Percentiles rank a stretch among this genome's conserved stretches.
Evolutionary conservation across 2,797 vertebrate genomes (phyloP).

Genomic region (Lepilemur ruficaudatus): DNA sequence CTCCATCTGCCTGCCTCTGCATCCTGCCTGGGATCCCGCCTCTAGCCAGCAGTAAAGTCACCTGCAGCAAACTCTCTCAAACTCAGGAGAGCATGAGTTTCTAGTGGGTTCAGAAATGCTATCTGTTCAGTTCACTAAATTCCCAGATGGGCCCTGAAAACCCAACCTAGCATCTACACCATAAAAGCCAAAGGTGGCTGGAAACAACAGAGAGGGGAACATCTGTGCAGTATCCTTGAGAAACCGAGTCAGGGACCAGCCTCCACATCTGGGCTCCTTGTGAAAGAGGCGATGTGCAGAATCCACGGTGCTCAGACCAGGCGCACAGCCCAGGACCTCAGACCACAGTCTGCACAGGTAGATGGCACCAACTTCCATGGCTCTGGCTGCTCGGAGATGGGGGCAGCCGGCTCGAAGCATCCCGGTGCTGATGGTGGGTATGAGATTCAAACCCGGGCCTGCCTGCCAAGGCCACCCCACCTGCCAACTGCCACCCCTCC

Average conservation of each 20-base stretch:
- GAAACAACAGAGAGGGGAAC: too few species aligned
- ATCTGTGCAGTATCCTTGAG: not conserved
- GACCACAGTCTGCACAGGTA: fast-evolving
- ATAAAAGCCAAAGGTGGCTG: not conserved
- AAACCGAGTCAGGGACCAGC: not conserved
- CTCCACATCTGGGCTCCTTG: not conserved
- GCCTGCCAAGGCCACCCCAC: fast-evolving
- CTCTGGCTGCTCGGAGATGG: not conserved
- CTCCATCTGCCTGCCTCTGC: not conserved
- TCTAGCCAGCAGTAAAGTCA: not conserved
- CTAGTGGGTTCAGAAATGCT: not conserved
- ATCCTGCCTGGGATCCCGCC: not conserved
- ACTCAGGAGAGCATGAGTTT: not conserved
- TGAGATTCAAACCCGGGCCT: not conserved
- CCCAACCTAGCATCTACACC: fast-evolving
- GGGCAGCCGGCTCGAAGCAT: not conserved
- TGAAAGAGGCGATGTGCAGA: not conserved
- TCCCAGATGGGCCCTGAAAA: not conserved
- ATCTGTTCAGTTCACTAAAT: not conserved
- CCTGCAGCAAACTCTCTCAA: not conserved
- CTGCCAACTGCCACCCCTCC: too few species aligned
- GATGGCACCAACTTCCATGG: not conserved
- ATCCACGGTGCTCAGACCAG: fast-evolving
- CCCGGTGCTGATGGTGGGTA: fast-evolving
- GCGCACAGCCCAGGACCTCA: not conserved